Evolutionary conservation across 2,113 vertebrate genomes (phyloP).

Genomic region (Coracopsis vasa): DNA sequence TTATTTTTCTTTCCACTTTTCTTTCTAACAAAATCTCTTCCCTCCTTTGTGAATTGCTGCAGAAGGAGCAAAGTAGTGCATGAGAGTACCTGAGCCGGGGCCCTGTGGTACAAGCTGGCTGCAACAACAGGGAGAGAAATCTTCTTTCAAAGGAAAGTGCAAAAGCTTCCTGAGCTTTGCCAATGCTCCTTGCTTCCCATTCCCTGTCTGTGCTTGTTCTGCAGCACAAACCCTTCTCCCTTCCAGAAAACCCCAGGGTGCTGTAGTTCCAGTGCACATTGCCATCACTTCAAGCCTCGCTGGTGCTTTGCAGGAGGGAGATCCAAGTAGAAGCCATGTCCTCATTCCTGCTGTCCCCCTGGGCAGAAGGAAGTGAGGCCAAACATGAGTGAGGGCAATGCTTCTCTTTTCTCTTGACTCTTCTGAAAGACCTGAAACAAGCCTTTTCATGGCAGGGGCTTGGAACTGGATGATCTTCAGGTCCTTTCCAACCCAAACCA

Average conservation of each 20-base stretch:
- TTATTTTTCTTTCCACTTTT: neutral
- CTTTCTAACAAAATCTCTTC: neutral
- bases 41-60: neutral
- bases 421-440: neutral
- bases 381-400: accelerated
- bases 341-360: accelerated
- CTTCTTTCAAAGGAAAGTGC: neutral
- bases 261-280: neutral
- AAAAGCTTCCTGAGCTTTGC: neutral
- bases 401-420: neutral
- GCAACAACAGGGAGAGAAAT: neutral
- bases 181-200: neutral
- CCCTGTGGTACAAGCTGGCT: neutral
- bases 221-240: neutral
- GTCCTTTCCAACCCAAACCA: neutral
- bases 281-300: accelerated
- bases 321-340: neutral
- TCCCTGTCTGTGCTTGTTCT: neutral
- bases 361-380: neutral
- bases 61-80: neutral
- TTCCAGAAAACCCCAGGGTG: neutral
- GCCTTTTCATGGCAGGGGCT: neutral
- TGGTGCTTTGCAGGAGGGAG: neutral
- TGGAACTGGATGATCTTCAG: neutral
- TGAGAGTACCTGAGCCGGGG: neutral